phyloP scores from a whole-genome alignment of 2,113 vertebrate species.

The Pyxicephalus adspersus region DNA sequence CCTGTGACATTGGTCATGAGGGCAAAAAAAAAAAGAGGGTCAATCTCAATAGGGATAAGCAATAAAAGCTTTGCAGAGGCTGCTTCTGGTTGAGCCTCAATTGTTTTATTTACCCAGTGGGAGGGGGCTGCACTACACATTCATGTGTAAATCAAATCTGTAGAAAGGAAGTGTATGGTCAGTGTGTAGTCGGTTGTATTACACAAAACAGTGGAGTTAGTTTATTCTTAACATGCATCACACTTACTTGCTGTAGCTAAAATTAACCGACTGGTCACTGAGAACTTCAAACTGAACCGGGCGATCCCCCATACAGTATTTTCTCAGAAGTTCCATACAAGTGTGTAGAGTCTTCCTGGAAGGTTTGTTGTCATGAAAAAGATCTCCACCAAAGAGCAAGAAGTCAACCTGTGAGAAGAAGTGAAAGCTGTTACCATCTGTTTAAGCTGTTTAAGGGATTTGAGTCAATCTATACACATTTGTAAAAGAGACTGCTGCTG shows the following conservation, averaged over 20 bases:
- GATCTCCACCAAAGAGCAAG: slow-evolving; percentile 92
- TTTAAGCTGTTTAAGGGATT: slow-evolving; percentile 28
- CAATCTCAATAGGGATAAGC: too few relatives aligned
- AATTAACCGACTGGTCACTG: slow-evolving; percentile 95
- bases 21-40: too few relatives aligned
- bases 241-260: slow-evolving; percentile 90
- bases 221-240: slow-evolving; percentile 1
- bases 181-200: not conserved
- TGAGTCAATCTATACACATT: too few relatives aligned
- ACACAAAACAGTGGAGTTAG: not conserved
- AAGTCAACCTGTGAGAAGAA: slow-evolving; percentile 87
- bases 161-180: not conserved
- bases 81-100: not conserved
- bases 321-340: slow-evolving; percentile 84
- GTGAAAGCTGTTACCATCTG: slow-evolving; percentile 53
- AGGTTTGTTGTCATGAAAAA: slow-evolving; percentile 98
- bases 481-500: too few relatives aligned
- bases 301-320: slow-evolving; percentile 94
- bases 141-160: not conserved
- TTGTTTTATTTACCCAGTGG: not conserved
- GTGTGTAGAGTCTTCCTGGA: slow-evolving; percentile 87
- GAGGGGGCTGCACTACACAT: not conserved
- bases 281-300: slow-evolving; percentile 91
- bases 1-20: too few relatives aligned
- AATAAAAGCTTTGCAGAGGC: too few relatives aligned